Percentiles rank a stretch among this genome's conserved stretches.
phyloP scores from a whole-genome alignment of 2,113 vertebrate genomes.

The Engystomops pustulosus region DNA sequence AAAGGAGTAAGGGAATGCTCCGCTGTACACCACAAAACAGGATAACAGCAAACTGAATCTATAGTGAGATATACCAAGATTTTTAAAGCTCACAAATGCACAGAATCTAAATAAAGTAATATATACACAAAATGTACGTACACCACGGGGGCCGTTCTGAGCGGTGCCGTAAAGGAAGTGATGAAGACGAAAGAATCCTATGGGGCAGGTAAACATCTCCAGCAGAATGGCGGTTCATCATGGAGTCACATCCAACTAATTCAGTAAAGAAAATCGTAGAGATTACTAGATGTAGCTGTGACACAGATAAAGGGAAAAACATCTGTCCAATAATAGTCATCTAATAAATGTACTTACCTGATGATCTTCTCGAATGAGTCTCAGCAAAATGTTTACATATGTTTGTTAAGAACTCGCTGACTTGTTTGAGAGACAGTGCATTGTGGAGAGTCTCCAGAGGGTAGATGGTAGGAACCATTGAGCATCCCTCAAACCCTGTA shows the following conservation, averaged over 20 bases:
- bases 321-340: background rate
- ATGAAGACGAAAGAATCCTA: constrained; percentile 83
- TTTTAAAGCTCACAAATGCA: background rate
- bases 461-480: constrained; percentile 98
- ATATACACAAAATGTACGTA: constrained; percentile 75
- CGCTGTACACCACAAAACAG: no score
- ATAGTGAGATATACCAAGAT: no score
- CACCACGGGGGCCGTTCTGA: constrained; percentile 94
- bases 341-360: constrained; percentile 78
- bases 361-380: constrained; percentile 75
- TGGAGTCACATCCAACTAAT: constrained; percentile 82
- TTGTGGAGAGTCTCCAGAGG: constrained; percentile 98
- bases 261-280: background rate
- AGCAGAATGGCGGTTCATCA: constrained; percentile 79
- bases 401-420: constrained; percentile 86
- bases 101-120: background rate
- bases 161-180: constrained; percentile 79
- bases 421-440: constrained; percentile 94
- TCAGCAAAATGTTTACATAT: constrained; percentile 86
- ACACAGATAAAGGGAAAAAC: background rate
- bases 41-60: background rate
- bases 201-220: constrained; percentile 87
- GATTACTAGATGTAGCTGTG: background rate
- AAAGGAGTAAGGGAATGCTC: no score
- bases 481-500: constrained; percentile 97